phyloP scores from a whole-genome alignment of 2,888 invertebrate genomes.

The Latheticus oryzae region DNA sequence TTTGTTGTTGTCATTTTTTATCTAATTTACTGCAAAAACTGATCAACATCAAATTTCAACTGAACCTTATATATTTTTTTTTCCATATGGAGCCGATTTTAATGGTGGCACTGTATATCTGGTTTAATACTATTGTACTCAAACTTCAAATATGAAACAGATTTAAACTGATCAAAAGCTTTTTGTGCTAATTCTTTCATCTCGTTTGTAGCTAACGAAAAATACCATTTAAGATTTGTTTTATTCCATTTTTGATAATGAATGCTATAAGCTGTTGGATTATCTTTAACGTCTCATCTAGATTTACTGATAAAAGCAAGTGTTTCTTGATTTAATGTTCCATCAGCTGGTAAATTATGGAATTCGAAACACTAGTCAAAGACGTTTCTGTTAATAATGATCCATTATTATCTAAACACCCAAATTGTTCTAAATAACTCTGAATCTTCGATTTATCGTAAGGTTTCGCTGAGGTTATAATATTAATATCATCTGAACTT shows the following conservation, averaged over 20 bases:
- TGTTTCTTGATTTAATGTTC: slow-evolving; percentile 1
- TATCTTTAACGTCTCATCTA: slow-evolving; percentile 12
- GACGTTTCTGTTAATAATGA: neutral
- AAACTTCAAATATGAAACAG: too few species aligned
- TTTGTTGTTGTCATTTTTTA: too few species aligned
- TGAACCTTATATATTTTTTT: too few species aligned
- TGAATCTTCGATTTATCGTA: too few species aligned
- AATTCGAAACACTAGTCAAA: neutral
- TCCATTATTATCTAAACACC: neutral
- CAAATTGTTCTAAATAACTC: slow-evolving; percentile 1
- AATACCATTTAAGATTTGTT: slow-evolving; percentile 18
- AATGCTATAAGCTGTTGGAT: slow-evolving; percentile 16
- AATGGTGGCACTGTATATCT: too few species aligned
- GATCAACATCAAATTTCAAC: too few species aligned
- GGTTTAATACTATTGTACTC: too few species aligned
- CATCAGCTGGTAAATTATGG: too few species aligned
- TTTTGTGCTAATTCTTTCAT: slow-evolving; percentile 21
- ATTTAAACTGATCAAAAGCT: too few species aligned
- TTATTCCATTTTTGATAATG: slow-evolving; percentile 23
- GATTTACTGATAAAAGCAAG: neutral
- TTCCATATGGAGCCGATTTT: too few species aligned
- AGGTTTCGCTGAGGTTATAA: too few species aligned
- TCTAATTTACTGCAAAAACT: too few species aligned
- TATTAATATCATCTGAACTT: neutral
- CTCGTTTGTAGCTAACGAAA: slow-evolving; percentile 24